Evolutionary conservation across 2,113 vertebrate species (phyloP), one percentile per base, ranked within the genome.

Genomic region (Serilophus lunatus): DNA sequence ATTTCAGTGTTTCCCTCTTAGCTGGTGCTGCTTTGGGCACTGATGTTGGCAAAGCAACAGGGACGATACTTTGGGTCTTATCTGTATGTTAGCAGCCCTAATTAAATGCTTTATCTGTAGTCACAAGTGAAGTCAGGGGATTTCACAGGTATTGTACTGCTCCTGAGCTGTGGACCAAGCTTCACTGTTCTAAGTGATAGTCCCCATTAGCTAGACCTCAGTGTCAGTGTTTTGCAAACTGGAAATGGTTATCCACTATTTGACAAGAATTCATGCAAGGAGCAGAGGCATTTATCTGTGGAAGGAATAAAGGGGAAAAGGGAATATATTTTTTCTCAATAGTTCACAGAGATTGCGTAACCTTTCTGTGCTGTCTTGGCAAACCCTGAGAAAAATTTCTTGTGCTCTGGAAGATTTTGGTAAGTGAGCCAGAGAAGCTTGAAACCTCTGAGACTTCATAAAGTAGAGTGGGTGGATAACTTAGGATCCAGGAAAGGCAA

Each of bases 81-180:
- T 92, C 92, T 94, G 36, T 90, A 4, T 54, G 83, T 77, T 83
- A 90, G 72, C 88, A 96, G 86, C 80, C 72, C 68, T 93, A 92
- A 94, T 93, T 92, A 93, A 83, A 84, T 3, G 40, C 35, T n/a
- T 92, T 86, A 81, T 90, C 92, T 81, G 33, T 86, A 47, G 51
- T 83, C 68, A 56, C 64, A 78, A 88, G 64, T 74, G 17, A 71
- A 76, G 72, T 83, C 71, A 44, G 47, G 60, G 60, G 38, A 86
- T 90, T 96, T 95, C 76, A 78, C 47, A 65, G 76, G 51, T 85
- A 60, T 50, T 81, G 50, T 81, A 26, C 50, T 83, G 76, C 80
- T 95, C 33, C 1, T 29, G 60, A 93, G 35, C 74, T 75, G 24
- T 71, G 76, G 68, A 70, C 76, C 64, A 75, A 59, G 56, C 56